Base-by-base conservation (phyloP, 1,140 invertebrate genomes). In the Drosophila truncata region DNA sequence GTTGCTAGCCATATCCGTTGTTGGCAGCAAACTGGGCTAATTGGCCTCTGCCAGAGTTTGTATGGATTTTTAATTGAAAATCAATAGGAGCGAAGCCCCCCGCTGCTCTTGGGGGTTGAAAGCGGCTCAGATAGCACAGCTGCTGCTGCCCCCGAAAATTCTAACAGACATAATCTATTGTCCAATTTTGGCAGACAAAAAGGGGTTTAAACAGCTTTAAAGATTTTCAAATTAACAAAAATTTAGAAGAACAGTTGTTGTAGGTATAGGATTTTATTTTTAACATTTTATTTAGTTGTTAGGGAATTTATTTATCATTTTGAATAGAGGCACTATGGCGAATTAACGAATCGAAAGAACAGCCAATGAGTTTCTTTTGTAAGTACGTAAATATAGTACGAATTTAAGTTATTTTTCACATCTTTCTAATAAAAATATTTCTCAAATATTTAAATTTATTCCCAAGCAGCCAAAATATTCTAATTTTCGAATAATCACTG, bases 21-120 rank as follows among this genome's bases (percentile, higher is more conserved):
- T 84, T 90, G 78, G 49, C 77, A 44, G 57, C 71, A 85, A 88
- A 90, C 81, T 88, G 70, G 84, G 84, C 84, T 88, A 88, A 88
- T 88, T 88, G 84, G 73, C 82, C 84, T 65, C 66, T 39, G 47
- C 42, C 70, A 23, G 58, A 62, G 55, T 64, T 85, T 82, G 80
- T 81, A 80, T 90, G 84, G 78, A 81, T 90, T 88, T 90, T 90
- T 88, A 88, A 88, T 88, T 88, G 84, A 88, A 88, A 88, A 88
- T 88, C 84, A 88, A 88, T 88, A 88, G 62, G 44, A 67, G 75
- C 78, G 69, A 65, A 66, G 67, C 50, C 65, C 60, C 63, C 46
- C n/a, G n/a, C n/a, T n/a, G 14, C 4, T 23, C 2, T 29, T 14
- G 11, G 9, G 37, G 31, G 16, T 35, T 35, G 31, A 54, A 25